Base-by-base conservation (phyloP, 2,888 invertebrate species). In the Hirtodrosophila alboralis region DNA sequence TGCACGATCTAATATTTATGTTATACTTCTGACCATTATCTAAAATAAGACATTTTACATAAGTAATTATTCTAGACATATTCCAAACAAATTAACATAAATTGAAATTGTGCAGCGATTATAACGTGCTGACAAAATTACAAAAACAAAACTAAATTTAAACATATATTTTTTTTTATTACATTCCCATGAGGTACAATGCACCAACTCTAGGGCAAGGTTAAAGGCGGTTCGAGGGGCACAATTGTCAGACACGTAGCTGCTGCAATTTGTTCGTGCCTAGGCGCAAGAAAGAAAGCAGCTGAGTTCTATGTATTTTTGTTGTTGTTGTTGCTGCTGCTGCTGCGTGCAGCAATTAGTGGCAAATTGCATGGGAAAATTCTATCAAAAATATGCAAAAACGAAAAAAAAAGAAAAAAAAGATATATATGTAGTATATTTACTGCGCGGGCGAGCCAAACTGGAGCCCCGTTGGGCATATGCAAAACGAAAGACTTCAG, bases 271-370 rank as follows among this genome's bases (percentile, higher is more conserved):
- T 67, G 52, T 62, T 80, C 69, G 54, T 71, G 68, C 63, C 44
- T 57, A 62, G 61, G 76, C 61, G 67, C 73, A 59, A 68, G 49
- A 79, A 71, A 69, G 69, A 71, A 80, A 77, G 64, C 72, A 74
- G 57, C 61, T 43, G 21, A 47, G 43, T n/a, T 49, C 49, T 28
- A 49, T 41, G 16, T 14, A n/a, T 18, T 34, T 23, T 23, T 23
- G 10, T 30, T 43, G 16, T 36, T 28, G 43, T 41, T 54, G 28
- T 45, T 36, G 58, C 31, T 38, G 58, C 31, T 31, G 65, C 47
- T 48, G 59, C 75, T 84, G 85, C 80, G 79, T 81, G 83, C 83
- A 71, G 75, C 81, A 81, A 81, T 84, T 84, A 81, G 81, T 69
- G 68, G 72, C 56, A 84, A 84, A 80, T 80, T 80, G 83, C 80